phyloP scores from a whole-genome alignment of 2,113 vertebrate genomes.

The Sebastes fasciatus region DNA sequence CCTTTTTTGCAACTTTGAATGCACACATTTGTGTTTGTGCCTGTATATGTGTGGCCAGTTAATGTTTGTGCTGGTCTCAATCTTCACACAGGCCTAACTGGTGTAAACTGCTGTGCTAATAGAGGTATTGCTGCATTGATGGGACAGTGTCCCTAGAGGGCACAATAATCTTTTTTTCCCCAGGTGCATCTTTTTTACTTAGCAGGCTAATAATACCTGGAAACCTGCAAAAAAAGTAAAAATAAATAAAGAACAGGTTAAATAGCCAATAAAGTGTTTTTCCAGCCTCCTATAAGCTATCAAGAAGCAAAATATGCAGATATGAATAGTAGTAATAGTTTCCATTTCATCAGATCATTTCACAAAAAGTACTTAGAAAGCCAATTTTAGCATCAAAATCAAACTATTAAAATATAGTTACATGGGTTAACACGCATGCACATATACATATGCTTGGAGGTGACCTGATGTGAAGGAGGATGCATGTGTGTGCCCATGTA shows the following conservation, averaged over 20 bases:
- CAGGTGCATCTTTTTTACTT: not conserved
- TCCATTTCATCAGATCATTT: not conserved
- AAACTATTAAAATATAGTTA: too few species aligned
- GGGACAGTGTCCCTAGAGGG: constrained; percentile 49
- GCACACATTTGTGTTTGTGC: not conserved
- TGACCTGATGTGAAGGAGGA: too few species aligned
- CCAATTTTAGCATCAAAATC: not conserved
- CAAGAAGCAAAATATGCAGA: not conserved
- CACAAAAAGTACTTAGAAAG: not conserved
- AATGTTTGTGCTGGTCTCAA: not conserved
- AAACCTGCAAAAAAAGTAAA: not conserved
- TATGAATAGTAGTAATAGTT: not conserved
- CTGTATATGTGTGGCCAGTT: not conserved
- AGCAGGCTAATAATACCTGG: not conserved
- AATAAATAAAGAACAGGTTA: not conserved
- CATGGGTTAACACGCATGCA: too few species aligned
- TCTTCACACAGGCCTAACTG: not conserved
- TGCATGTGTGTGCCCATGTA: too few species aligned
- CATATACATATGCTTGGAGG: too few species aligned
- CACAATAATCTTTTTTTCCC: constrained; percentile 17
- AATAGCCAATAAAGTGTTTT: not conserved
- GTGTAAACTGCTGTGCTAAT: not conserved
- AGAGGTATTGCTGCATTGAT: constrained; percentile 35
- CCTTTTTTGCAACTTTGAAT: not conserved
- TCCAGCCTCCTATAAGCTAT: not conserved